Percentiles rank a stretch among this genome's conserved stretches.
Conservation (phyloP, 2,888 invertebrate genomes). For the Ennomos quercinarius region DNA sequence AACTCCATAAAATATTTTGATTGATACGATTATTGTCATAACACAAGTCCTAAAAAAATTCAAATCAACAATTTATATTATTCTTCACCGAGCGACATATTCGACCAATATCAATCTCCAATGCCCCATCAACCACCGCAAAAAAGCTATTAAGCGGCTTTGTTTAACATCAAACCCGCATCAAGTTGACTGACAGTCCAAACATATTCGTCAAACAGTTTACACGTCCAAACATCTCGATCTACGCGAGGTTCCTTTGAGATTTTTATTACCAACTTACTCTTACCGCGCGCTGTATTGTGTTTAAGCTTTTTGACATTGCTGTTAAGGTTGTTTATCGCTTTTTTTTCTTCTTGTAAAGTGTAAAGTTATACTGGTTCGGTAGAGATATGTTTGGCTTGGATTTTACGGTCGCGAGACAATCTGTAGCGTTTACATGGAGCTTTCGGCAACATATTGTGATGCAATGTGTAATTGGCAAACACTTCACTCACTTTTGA, state of each 20-base stretch:
- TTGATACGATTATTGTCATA: neutral
- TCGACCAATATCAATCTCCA: constrained; percentile 35
- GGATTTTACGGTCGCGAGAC: constrained; percentile 59
- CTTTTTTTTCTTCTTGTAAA: constrained; percentile 1
- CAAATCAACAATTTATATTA: constrained; percentile 13
- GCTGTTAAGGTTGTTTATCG: constrained; percentile 31
- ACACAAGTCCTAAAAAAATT: constrained; percentile 3
- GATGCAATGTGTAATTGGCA: constrained; percentile 17
- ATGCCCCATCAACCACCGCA: constrained; percentile 35
- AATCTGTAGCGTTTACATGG: constrained; percentile 57
- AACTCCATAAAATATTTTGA: too few relatives aligned
- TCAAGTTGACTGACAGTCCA: constrained; percentile 47
- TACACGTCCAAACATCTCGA: constrained; percentile 59
- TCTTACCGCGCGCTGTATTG: constrained; percentile 8
- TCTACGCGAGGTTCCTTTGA: constrained; percentile 53
- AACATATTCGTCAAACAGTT: constrained; percentile 61
- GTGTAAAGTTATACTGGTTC: constrained; percentile 31
- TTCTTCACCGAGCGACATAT: constrained; percentile 28
- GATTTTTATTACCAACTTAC: constrained; percentile 47
- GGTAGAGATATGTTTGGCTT: constrained; percentile 57
- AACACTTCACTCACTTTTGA: constrained; percentile 8
- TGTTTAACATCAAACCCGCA: constrained; percentile 48
- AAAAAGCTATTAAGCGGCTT: constrained; percentile 50
- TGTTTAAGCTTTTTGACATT: constrained; percentile 20
- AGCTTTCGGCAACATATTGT: constrained; percentile 29